These are phyloP conservation scores for Urosaurus nigricauda DNA, from an alignment of 2,797 vertebrate genomes.

Conservation along the genomic window DNA sequence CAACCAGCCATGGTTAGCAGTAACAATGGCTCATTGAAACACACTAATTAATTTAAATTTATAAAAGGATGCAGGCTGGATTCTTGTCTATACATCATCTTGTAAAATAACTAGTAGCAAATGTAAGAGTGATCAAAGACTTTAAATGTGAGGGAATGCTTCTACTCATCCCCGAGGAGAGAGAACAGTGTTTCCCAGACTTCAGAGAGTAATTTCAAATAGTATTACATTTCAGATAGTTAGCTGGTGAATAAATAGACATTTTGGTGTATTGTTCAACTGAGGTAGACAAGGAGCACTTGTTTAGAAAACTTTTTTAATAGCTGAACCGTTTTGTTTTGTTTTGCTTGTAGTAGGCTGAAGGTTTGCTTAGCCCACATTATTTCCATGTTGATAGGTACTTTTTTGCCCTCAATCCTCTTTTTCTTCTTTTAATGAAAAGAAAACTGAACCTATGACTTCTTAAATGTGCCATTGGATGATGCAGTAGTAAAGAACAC, in stretches of 20 bases:
- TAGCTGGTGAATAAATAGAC: conserved; percentile 47
- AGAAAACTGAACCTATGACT: background rate
- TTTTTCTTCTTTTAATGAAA: background rate
- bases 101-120: background rate
- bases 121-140: background rate
- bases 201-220: background rate
- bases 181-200: background rate
- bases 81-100: background rate
- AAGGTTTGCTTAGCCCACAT: conserved; percentile 13
- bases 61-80: background rate
- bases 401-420: conserved; percentile 2
- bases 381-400: conserved; percentile 28
- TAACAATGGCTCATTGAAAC: too few relatives aligned
- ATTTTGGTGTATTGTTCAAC: conserved; percentile 48
- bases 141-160: conserved; percentile 19
- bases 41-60: background rate
- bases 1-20: too few relatives aligned
- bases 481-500: background rate
- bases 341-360: background rate
- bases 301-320: background rate
- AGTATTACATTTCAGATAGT: conserved; percentile 7
- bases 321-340: background rate
- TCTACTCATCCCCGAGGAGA: conserved; percentile 33
- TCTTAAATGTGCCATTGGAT: background rate
- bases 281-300: background rate